Evolutionary conservation across 2,797 vertebrate species (phyloP), one percentile per base, ranked within the genome.

Genomic region (Sparus aurata): DNA sequence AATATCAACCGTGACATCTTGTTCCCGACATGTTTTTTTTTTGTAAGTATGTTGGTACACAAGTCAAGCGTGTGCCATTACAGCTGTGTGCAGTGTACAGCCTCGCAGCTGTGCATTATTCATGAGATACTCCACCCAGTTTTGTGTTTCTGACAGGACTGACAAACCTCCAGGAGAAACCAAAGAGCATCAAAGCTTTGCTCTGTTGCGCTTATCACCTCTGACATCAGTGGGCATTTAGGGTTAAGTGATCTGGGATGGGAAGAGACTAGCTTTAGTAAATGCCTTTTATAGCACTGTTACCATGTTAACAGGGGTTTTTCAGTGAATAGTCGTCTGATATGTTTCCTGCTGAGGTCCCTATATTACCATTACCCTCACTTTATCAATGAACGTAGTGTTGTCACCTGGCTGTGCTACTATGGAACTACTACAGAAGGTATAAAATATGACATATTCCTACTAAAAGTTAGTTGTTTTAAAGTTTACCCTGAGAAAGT

Each of bases 1-100:
- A 84, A 82, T 87, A 89, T 93, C 83, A 89, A 82, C 77, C 63
- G 58, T 34, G 58, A 81, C 55, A 87, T 91, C 81, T 84, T 89
- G 83, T 84, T 89, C 62, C 34, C 75, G 86, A 89, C 5, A 11
- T 61, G 72, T 59, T 72, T 78, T 81, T 78, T 81, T 80, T 78
- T 78, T 89, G 85, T 77, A 73, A 77, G 61, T 22, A 50, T 77
- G 80, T 83, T 78, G 59, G 60, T 82, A 73, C 83, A 91, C 72
- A 77, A 77, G 73, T 83, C 53, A 50, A 54, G 60, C 64, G 30
- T 53, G 70, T 88, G 72, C 81, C 62, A 61, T 60, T 65, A n/a
- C 65, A 81, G 52, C 69, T 30, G 62, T 57, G 59, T 76, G 58
- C 72, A 69, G 69, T 69, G 54, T 66, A 23, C 64, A 57, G 12